A percentile compares a stretch with the other conserved stretches of the same genome.
These are phyloP conservation scores for Chrysotoxum bicinctum DNA, from an alignment of 2,888 invertebrate genomes.

Conservation along the genomic window DNA sequence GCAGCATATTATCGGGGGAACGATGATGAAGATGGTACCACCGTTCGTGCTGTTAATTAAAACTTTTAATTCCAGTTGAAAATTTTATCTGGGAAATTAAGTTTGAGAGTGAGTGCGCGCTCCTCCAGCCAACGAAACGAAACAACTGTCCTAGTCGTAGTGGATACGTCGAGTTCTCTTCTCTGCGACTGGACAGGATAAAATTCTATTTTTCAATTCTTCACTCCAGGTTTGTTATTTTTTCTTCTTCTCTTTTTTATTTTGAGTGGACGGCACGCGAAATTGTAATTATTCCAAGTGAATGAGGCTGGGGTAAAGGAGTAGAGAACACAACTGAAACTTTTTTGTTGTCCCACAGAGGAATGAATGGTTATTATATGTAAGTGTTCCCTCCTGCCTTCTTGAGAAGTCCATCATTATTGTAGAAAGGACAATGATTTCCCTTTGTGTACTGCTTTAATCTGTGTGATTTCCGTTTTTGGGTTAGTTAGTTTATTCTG, in stretches of 20 bases:
- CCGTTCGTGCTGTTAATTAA: slow-evolving; percentile 73
- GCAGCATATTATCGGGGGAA: slow-evolving; percentile 18
- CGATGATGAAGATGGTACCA: slow-evolving; percentile 34
- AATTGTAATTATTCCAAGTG: slow-evolving; percentile 64
- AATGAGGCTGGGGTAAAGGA: slow-evolving; percentile 1
- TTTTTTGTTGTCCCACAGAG: slow-evolving; percentile 35
- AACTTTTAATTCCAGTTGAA: slow-evolving; percentile 75
- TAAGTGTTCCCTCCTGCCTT: slow-evolving; percentile 28
- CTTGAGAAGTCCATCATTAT: slow-evolving; percentile 60
- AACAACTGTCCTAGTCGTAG: slow-evolving; percentile 19
- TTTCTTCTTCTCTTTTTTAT: background rate
- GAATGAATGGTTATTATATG: slow-evolving; percentile 47
- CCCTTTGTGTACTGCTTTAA: slow-evolving; percentile 56
- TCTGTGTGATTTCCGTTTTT: slow-evolving; percentile 34
- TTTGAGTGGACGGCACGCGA: slow-evolving; percentile 59
- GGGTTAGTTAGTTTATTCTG: background rate
- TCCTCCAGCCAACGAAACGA: slow-evolving; percentile 38
- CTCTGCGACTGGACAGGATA: slow-evolving; percentile 32
- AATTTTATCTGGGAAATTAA: slow-evolving; percentile 73
- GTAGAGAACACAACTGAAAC: slow-evolving; percentile 19
- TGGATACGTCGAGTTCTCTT: slow-evolving; percentile 17
- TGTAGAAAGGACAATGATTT: slow-evolving; percentile 65
- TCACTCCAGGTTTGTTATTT: slow-evolving; percentile 4
- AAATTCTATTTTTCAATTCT: slow-evolving; percentile 22
- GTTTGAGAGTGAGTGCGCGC: slow-evolving; percentile 51